A percentile compares a stretch with the other conserved stretches of the same genome.
phyloP scores from a whole-genome alignment of 2,113 vertebrate species.

The Acanthisitta chloris region DNA sequence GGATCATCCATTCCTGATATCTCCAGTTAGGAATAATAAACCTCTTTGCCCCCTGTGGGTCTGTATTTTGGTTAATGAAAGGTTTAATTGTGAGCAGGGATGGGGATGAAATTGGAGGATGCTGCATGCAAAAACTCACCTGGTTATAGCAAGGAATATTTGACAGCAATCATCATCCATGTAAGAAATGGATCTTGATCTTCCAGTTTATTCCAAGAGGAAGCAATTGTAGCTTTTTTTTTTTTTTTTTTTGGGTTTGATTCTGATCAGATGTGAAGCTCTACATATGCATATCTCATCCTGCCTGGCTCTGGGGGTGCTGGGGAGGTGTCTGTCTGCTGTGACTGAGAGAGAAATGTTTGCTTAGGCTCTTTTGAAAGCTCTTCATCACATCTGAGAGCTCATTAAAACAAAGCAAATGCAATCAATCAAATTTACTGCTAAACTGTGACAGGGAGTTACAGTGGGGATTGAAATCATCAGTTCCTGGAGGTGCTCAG shows the following conservation, averaged over 20 bases:
- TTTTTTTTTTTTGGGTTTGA: background rate
- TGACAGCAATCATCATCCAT: background rate
- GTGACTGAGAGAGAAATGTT: background rate
- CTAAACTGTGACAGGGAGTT: background rate
- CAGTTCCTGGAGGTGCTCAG: background rate
- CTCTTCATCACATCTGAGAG: background rate
- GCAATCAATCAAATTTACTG: background rate
- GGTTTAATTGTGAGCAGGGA: background rate
- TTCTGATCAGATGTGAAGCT: background rate
- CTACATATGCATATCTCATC: background rate
- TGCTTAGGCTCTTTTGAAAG: background rate
- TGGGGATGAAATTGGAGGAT: rapidly evolving
- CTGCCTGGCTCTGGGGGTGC: rapidly evolving
- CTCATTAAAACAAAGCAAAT: background rate
- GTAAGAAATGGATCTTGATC: background rate
- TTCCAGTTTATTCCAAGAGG: background rate
- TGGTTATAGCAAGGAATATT: background rate
- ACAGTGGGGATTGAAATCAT: background rate
- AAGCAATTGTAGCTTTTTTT: background rate
- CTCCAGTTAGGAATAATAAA: background rate
- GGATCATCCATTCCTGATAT: background rate
- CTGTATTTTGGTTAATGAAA: background rate
- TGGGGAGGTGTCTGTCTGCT: background rate
- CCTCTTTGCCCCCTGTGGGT: background rate
- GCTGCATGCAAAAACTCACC: background rate